Evolutionary conservation across 2,888 invertebrate species (phyloP).

Genomic region (Dynastes maya): DNA sequence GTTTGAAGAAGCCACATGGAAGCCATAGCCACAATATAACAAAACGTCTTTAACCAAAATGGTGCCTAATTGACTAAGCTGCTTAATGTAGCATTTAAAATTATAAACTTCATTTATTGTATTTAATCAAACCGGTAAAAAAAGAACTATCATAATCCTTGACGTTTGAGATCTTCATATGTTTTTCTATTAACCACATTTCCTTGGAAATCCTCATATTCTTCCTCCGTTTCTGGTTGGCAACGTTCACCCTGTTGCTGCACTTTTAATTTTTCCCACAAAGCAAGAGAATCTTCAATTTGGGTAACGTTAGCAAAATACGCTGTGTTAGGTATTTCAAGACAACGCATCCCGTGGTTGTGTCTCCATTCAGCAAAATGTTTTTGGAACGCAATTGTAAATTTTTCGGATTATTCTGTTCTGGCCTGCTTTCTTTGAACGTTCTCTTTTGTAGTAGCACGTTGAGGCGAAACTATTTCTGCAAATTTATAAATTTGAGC

Average conservation of each 20-base stretch:
- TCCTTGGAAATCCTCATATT: slow-evolving; percentile 98
- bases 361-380: slow-evolving; percentile 97
- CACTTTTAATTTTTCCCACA: slow-evolving; percentile 98
- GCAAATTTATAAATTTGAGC: slow-evolving; percentile 89
- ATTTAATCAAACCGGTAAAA: neutral
- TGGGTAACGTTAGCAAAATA: slow-evolving; percentile 99
- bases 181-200: slow-evolving; percentile 99
- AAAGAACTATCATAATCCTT: slow-evolving; percentile 87
- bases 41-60: no score
- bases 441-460: slow-evolving; percentile 96
- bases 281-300: slow-evolving; percentile 96
- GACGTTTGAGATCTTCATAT: slow-evolving; percentile 97
- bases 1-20: no score
- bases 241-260: slow-evolving; percentile 97
- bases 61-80: no score
- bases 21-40: no score
- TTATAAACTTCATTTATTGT: neutral
- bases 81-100: no score
- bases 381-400: slow-evolving; percentile 98
- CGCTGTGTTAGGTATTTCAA: slow-evolving; percentile 99
- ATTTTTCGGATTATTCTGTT: slow-evolving; percentile 99
- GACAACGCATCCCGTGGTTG: slow-evolving; percentile 96
- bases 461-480: slow-evolving; percentile 87
- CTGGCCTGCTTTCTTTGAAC: slow-evolving; percentile 98
- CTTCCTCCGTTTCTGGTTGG: slow-evolving; percentile 97